Evolutionary conservation across 2,113 vertebrate species (phyloP).

Genomic region (Procavia capensis): DNA sequence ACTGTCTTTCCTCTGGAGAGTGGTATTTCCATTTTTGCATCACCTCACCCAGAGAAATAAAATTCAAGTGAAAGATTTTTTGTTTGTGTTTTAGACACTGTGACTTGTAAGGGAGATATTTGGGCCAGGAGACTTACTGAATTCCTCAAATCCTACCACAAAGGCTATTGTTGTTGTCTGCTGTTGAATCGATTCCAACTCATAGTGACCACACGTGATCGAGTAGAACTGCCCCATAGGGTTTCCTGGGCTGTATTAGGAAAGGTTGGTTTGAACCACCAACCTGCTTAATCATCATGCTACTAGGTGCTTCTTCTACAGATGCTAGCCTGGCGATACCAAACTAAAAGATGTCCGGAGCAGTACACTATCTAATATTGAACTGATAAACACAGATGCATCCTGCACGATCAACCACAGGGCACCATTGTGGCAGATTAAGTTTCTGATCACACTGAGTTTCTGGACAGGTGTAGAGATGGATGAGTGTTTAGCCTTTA

Average conservation of each 20-base stretch:
- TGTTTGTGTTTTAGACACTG: slow-evolving; percentile 54
- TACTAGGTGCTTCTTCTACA: slow-evolving; percentile 6
- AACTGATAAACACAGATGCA: slow-evolving; percentile 54
- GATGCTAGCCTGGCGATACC: slow-evolving; percentile 53
- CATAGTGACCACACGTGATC: not conserved
- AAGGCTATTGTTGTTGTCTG: not conserved
- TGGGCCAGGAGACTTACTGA: slow-evolving; percentile 54
- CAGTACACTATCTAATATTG: slow-evolving; percentile 27
- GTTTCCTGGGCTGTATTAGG: not conserved
- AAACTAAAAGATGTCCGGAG: slow-evolving; percentile 55
- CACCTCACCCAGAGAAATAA: slow-evolving; percentile 38
- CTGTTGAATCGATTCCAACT: not conserved
- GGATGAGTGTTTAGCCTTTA: not conserved
- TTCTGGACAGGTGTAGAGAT: slow-evolving; percentile 39
- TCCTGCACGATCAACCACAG: slow-evolving; percentile 48
- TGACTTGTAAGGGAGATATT: slow-evolving; percentile 38
- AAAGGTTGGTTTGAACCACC: not conserved
- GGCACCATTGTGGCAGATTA: not conserved
- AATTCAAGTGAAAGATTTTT: slow-evolving; percentile 62
- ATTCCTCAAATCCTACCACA: slow-evolving; percentile 65
- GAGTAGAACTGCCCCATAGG: not conserved
- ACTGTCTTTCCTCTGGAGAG: not conserved
- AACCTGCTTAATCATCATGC: not conserved
- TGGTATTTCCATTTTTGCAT: slow-evolving; percentile 43
- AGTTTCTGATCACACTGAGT: not conserved